Evolutionary conservation across 30 jellyfish, hydroid and myxozoan species (phyloP), one percentile per base, ranked within the genome.

Genomic region (Aurelia sp.): DNA sequence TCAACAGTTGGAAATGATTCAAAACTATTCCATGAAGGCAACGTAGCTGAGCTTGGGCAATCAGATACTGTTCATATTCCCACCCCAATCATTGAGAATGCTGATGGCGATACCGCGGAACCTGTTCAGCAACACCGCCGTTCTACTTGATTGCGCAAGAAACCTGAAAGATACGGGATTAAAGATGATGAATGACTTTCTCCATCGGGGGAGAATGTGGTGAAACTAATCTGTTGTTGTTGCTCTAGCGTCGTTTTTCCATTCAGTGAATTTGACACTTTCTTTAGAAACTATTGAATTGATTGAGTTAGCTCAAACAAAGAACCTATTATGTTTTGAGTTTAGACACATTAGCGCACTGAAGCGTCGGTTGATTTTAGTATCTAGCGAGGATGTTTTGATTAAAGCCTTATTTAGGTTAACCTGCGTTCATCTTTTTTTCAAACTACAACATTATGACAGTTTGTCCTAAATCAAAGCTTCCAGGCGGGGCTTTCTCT

Each of bases 371-470:
- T 53, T 53, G n/a, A n/a, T n/a, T n/a, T n/a, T n/a, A n/a, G n/a
- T n/a, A n/a, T n/a, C n/a, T n/a, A n/a, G n/a, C n/a, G 65, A 53
- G 65, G 65, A 53, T 53, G 65, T 53, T 53, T 53, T 53, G 65
- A 53, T 53, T 53, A 53, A 53, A 53, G 65, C 65, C 65, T 53
- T 11, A 18, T 18, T 53, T 18, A 53, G 65, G 65, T 53, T 53
- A 53, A 53, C 12, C 65, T 53, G 65, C 65, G 65, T 53, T 11
- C 18, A 53, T 53, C 65, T 53, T 53, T 18, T 53, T 53, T n/a
- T n/a, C n/a, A 53, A 53, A 53, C 65, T 53, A 18, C 12, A 53
- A 18, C 18, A 53, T 53, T 53, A 53, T 18, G 65, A 53, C 65
- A n/a, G n/a, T n/a, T n/a, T n/a, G n/a, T n/a, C n/a, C n/a, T n/a